Percentiles rank a stretch among this genome's conserved stretches.
phyloP scores from a whole-genome alignment of 2,797 vertebrate genomes.

The Chrosomus eos region DNA sequence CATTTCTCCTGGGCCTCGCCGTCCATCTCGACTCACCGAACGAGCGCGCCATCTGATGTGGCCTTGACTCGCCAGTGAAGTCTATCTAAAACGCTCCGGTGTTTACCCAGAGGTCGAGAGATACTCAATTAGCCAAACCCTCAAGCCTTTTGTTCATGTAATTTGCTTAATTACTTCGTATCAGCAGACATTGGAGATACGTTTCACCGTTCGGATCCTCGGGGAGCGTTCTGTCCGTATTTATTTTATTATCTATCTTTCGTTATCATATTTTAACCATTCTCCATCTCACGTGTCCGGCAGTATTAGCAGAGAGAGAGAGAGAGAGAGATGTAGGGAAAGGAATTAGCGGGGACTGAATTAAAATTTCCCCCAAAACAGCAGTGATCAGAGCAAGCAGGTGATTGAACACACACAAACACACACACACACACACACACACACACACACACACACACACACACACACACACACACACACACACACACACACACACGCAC shows the following conservation, averaged over 20 bases:
- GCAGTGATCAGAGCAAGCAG: constrained; percentile 13
- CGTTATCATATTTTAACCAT: constrained; percentile 61
- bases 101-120: constrained; percentile 75
- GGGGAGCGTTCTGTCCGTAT: constrained; percentile 69
- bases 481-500: background rate
- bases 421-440: background rate
- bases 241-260: constrained; percentile 70
- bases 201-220: constrained; percentile 65
- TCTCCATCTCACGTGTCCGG: constrained; percentile 48
- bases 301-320: constrained; percentile 36
- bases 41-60: constrained; percentile 35
- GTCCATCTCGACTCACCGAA: constrained; percentile 29
- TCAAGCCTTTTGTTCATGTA: constrained; percentile 77
- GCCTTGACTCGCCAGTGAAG: constrained; percentile 60
- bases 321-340: constrained; percentile 31
- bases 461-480: no score
- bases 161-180: constrained; percentile 80
- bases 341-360: constrained; percentile 47
- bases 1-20: constrained; percentile 55
- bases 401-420: background rate
- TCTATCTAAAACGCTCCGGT: constrained; percentile 63
- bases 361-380: constrained; percentile 44
- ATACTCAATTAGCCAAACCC: constrained; percentile 74
- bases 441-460: no score
- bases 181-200: constrained; percentile 73